phyloP scores from a whole-genome alignment of 2,797 vertebrate genomes.

The Onychomys leucogaster region DNA sequence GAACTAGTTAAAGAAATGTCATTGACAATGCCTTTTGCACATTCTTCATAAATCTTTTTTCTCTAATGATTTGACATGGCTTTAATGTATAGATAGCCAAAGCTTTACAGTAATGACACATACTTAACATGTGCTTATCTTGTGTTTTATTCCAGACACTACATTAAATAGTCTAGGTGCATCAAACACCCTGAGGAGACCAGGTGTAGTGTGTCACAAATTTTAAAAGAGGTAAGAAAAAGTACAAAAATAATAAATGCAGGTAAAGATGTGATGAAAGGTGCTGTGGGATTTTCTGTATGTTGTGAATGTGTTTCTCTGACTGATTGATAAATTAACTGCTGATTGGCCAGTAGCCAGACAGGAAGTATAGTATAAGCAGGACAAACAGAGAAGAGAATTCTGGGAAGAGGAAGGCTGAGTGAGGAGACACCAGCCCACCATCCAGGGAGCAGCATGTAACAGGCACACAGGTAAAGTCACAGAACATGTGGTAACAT shows the following conservation, averaged over 20 bases:
- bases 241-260: neutral
- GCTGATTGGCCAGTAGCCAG: too few species aligned
- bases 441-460: too few species aligned
- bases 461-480: too few species aligned
- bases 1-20: neutral
- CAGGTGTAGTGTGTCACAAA: neutral
- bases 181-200: constrained; percentile 7
- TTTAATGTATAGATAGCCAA: constrained; percentile 35
- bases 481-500: too few species aligned
- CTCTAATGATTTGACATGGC: neutral
- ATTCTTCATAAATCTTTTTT: neutral
- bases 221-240: neutral
- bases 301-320: too few species aligned
- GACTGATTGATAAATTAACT: too few species aligned
- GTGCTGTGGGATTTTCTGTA: too few species aligned
- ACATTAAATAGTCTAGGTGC: constrained; percentile 15
- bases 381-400: too few species aligned
- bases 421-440: too few species aligned
- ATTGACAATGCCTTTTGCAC: neutral
- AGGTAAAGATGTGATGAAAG: neutral
- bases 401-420: too few species aligned
- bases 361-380: too few species aligned
- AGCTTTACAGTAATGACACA: constrained; percentile 9
- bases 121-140: neutral
- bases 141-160: constrained; percentile 14